Conservation (phyloP, 1,140 invertebrate genomes). For the Drosophila trapezifrons region DNA sequence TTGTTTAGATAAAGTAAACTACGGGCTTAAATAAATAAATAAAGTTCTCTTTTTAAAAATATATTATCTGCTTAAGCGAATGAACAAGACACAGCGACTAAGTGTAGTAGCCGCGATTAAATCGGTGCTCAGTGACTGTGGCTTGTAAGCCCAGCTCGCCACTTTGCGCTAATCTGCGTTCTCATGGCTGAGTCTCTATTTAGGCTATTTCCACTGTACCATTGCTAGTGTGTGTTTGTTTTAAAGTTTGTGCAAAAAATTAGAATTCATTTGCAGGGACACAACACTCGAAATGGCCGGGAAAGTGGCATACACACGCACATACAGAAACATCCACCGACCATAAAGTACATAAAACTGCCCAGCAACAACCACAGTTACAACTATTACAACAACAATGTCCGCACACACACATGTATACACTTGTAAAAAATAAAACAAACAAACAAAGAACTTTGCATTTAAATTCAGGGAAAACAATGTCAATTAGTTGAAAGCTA, state of each 20-base stretch:
- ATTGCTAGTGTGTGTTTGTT: conserved; percentile 29
- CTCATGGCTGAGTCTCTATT: conserved; percentile 43
- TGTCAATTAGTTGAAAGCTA: conserved; percentile 7
- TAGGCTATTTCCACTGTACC: conserved; percentile 42
- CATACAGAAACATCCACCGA: conserved; percentile 3
- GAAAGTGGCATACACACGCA: conserved; percentile 27
- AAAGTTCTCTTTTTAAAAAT: too few species aligned
- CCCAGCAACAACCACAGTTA: conserved; percentile 48
- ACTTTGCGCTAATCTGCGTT: conserved; percentile 39
- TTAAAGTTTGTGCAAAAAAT: conserved; percentile 73
- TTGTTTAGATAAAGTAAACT: background rate
- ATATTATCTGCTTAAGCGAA: background rate
- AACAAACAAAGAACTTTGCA: conserved; percentile 5
- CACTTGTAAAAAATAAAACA: conserved; percentile 12
- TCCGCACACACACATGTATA: background rate
- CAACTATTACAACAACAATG: conserved; percentile 12
- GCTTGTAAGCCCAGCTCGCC: conserved; percentile 3
- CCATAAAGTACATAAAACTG: conserved; percentile 54
- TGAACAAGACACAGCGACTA: background rate
- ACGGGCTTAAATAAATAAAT: background rate
- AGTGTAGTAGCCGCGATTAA: conserved; percentile 1
- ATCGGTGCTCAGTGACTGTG: conserved; percentile 19
- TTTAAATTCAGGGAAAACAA: conserved; percentile 12
- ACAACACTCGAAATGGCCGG: conserved; percentile 57
- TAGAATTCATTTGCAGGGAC: conserved; percentile 75